Percentiles rank a stretch among this genome's conserved stretches.
Conservation (phyloP, 2,797 vertebrate genomes). For the Mormyrus hasselquistii region DNA sequence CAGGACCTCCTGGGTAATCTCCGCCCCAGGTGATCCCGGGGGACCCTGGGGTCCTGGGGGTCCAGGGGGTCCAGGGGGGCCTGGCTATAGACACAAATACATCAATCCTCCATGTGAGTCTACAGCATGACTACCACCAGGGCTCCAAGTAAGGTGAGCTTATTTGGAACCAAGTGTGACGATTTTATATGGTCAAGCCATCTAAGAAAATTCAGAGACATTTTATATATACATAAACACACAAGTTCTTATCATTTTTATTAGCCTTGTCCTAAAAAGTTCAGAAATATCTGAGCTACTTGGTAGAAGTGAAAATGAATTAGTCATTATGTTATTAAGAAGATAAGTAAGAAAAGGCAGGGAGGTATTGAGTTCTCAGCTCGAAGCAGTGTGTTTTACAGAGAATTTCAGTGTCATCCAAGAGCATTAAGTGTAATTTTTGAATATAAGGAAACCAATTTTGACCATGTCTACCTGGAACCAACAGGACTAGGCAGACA, state of each 20-base stretch:
- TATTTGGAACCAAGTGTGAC: background rate
- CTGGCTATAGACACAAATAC: conserved; percentile 59
- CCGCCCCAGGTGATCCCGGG: conserved; percentile 72
- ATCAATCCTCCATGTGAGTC: background rate
- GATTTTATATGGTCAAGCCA: background rate
- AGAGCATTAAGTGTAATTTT: background rate
- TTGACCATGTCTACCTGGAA: background rate
- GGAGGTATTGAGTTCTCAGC: background rate
- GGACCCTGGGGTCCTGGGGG: conserved; percentile 75
- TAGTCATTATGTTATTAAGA: background rate
- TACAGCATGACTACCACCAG: background rate
- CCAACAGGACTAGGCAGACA: background rate
- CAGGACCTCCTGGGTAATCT: conserved; percentile 78
- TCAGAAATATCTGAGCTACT: background rate
- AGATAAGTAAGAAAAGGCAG: background rate
- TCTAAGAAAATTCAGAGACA: background rate
- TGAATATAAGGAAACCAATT: background rate
- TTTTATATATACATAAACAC: background rate
- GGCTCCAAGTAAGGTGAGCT: background rate
- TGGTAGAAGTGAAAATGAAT: background rate
- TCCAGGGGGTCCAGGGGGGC: conserved; percentile 83
- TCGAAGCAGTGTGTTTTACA: background rate
- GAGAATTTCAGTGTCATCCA: background rate
- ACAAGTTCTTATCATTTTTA: background rate
- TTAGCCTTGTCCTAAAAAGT: background rate